Evolutionary conservation across 2,888 invertebrate genomes (phyloP), one percentile per base, ranked within the genome.

Genomic region (Gnatocerus cornutus): DNA sequence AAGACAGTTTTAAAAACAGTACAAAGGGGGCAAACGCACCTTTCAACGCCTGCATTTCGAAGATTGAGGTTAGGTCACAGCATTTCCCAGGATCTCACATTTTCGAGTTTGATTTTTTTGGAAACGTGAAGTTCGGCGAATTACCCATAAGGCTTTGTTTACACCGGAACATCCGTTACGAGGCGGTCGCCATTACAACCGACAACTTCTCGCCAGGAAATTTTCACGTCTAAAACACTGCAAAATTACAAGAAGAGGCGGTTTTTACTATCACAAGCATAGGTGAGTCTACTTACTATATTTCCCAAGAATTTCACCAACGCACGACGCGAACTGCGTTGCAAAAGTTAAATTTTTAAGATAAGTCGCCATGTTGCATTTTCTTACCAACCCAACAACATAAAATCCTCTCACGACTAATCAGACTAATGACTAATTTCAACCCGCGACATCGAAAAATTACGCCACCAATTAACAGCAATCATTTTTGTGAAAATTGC

Each of bases 121-220:
- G 14, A 7, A 45, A 45, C 59, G 45, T 59, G 10, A 4, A 13
- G 16, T 27, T 9, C 10, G 21, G 3, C 5, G 9, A 14, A 12
- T 58, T 59, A 59, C 59, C 59, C 59, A 59, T 30, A 59, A 59
- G 45, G 10, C 59, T 27, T 56, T 21, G 45, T 59, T 59, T 59
- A 46, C 33, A 69, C 68, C 68, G 68, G 68, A 69, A 69, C 63
- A 69, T 69, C 68, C 68, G 63, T 53, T 64, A 50, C 30, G 50
- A 50, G 39, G 37, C 52, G 30, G 63, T 50, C 68, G 68, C 68
- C 68, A 69, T 69, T 33, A 55, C 45, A 46, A 50, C 53, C 45
- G 14, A 46, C 16, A 5, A 61, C 46, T 61, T 61, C 1, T 43
- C 43, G 13, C 3, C 43, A 43, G 27, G n/a, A 6, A 27, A 45